Base-by-base conservation (phyloP, 35 echinoderm and acorn worm species). In the Amphiura filiformis region DNA sequence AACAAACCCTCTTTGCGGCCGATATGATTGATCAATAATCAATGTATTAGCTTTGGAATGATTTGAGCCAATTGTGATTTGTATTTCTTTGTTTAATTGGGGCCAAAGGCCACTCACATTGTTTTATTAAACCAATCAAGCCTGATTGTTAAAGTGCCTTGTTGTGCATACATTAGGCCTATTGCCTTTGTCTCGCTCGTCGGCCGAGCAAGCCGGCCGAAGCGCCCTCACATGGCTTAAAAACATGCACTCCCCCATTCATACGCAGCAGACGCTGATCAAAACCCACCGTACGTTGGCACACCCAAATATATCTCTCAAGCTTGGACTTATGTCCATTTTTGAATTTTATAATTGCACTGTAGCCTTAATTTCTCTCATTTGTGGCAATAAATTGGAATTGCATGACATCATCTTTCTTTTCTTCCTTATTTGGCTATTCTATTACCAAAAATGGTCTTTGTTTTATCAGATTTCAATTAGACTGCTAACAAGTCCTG, bases 331-430 rank as follows among this genome's bases (percentile, higher is more conserved):
- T n/a, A 70, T 13, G 28, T 70, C 28, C 17, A 70, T 30, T n/a
- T n/a, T 70, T 70, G 61, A 70, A 26, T 30, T 26, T 26, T 13
- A 70, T n/a, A n/a, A n/a, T n/a, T 30, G 61, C 61, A 70, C 61
- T 70, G 61, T 47, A 47, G 41, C 26, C 61, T 70, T 18, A 13
- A n/a, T 70, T 15, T 70, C 61, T 30, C 28, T 30, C 61, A 70
- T 18, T 70, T 18, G 15, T 30, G n/a, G n/a, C 61, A 70, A 70
- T 15, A 4, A 47, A 47, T 9, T 15, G 17, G 26, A 70, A 70
- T 26, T 70, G 61, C 61, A 70, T 70, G 61, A 70, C 26, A 70
- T 70, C 61, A 70, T 70, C 28, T 70, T 70, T 70, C 61, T 70
- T 70, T 70, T n/a, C 26, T 70, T 18, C 61, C 26, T 26, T 70